phyloP scores from a whole-genome alignment of 1,140 invertebrate species.

The Pectinophora gossypiella region DNA sequence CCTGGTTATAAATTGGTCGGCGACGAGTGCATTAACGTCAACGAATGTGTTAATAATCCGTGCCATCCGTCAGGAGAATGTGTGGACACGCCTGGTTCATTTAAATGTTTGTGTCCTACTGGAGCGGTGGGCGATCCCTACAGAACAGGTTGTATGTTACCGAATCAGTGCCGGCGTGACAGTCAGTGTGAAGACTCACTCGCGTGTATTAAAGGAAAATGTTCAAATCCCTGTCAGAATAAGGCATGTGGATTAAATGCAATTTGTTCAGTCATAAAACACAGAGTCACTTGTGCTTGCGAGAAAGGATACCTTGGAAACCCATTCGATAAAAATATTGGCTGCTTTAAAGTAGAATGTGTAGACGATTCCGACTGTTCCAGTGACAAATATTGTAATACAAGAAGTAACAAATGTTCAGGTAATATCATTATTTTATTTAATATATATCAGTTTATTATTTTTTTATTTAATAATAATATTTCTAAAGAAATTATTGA shows the following conservation, averaged over 20 bases:
- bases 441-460: constrained; percentile 11
- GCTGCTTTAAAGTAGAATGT: constrained; percentile 91
- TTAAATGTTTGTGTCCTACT: constrained; percentile 84
- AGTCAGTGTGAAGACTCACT: constrained; percentile 83
- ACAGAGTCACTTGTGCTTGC: constrained; percentile 83
- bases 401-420: constrained; percentile 84
- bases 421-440: too few relatives aligned
- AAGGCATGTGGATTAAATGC: constrained; percentile 84
- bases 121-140: constrained; percentile 88
- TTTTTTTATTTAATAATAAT: constrained; percentile 14
- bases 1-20: constrained; percentile 82
- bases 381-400: constrained; percentile 84
- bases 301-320: constrained; percentile 88
- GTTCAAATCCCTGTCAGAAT: constrained; percentile 84
- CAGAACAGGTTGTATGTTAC: constrained; percentile 81
- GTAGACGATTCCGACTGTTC: constrained; percentile 85
- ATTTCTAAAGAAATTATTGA: neutral
- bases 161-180: constrained; percentile 82
- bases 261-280: constrained; percentile 82
- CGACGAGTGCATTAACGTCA: constrained; percentile 84
- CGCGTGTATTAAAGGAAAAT: constrained; percentile 83
- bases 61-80: constrained; percentile 89
- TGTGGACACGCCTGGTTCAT: constrained; percentile 87
- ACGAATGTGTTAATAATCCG: constrained; percentile 87
- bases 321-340: constrained; percentile 81